Evolutionary conservation across 1,140 invertebrate species (phyloP).

Genomic region (Drosophila subobscura): DNA sequence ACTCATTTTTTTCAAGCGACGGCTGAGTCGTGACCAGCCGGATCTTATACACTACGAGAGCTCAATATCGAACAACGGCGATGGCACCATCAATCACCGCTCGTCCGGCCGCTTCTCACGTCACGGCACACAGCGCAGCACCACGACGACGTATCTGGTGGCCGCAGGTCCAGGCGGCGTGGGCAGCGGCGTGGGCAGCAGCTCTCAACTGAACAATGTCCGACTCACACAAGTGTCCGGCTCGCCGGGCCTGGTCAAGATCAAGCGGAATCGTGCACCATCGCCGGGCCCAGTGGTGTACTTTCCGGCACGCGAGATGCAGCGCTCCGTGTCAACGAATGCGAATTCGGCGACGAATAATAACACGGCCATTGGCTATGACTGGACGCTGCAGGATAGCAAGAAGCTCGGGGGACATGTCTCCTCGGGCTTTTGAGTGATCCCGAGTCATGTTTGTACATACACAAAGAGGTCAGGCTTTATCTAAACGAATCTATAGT

Average conservation of each 20-base stretch:
- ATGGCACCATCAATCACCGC: conserved; percentile 85
- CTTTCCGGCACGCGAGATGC: conserved; percentile 85
- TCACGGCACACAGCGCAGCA: conserved; percentile 86
- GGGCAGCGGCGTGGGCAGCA: conserved; percentile 78
- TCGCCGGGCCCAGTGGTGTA: conserved; percentile 88
- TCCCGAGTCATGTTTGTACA: conserved; percentile 20
- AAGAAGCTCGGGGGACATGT: conserved; percentile 69
- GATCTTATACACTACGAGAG: conserved; percentile 92
- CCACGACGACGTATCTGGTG: conserved; percentile 77
- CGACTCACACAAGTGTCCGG: conserved; percentile 70
- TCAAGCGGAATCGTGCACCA: conserved; percentile 80
- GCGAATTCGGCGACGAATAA: conserved; percentile 71
- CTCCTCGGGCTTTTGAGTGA: conserved; percentile 72
- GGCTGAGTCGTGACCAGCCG: conserved; percentile 87
- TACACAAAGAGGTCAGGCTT: conserved; percentile 5
- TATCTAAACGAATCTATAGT: conserved; percentile 2
- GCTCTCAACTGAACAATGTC: conserved; percentile 79
- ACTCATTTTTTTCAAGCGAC: conserved; percentile 91
- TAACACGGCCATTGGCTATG: conserved; percentile 71
- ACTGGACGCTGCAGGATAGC: conserved; percentile 68
- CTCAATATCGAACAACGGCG: conserved; percentile 90
- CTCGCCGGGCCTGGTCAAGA: conserved; percentile 74
- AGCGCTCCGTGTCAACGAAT: conserved; percentile 65
- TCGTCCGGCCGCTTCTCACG: conserved; percentile 88
- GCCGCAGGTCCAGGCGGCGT: conserved; percentile 35